Evolutionary conservation across 2,797 vertebrate species (phyloP), one percentile per base, ranked within the genome.

Genomic region (Discoglossus pictus): DNA sequence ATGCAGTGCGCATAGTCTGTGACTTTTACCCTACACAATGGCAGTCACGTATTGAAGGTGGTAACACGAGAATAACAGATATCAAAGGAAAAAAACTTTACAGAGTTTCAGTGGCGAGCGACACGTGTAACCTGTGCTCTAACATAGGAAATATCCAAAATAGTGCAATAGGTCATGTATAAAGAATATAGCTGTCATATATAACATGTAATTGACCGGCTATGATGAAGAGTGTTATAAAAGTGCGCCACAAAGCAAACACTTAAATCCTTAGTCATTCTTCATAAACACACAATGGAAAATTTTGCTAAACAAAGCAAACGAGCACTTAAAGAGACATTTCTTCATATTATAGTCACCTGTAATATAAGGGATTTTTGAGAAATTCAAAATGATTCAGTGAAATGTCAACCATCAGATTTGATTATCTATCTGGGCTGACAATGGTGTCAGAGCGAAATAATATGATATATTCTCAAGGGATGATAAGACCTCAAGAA

Each of bases 231-330:
- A 21, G 17, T 42, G 17, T 25, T 21, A 70, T 70, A 56, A 70
- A 69, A 27, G 9, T 55, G 17, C 13, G 7, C 11, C 52, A 53
- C 35, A 46, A 6, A 46, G 47, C 24, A 67, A 25, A 58, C 6
- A 51, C 21, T 47, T 18, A 61, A 11, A 10, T 36, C 12, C 9
- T 31, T 36, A 53, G 34, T 69, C 16, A 39, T 13, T 9, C 48
- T n/a, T 21, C 16, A 39, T 69, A 61, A 61, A 61, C n/a, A 27
- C 1, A 48, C 17, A 24, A 46, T 44, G 25, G 8, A 38, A 46
- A 53, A 53, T 36, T 25, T 60, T 43, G 17, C 23, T 43, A 21
- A 47, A 34, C 58, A 69, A 53, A 48, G 12, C 21, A 40, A 40
- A 39, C 38, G 43, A 18, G 9, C 21, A 2, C 39, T 59, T 43